Evolutionary conservation across 1,140 invertebrate species (phyloP), one percentile per base, ranked within the genome.

Genomic region (Sarcophaga bullata): DNA sequence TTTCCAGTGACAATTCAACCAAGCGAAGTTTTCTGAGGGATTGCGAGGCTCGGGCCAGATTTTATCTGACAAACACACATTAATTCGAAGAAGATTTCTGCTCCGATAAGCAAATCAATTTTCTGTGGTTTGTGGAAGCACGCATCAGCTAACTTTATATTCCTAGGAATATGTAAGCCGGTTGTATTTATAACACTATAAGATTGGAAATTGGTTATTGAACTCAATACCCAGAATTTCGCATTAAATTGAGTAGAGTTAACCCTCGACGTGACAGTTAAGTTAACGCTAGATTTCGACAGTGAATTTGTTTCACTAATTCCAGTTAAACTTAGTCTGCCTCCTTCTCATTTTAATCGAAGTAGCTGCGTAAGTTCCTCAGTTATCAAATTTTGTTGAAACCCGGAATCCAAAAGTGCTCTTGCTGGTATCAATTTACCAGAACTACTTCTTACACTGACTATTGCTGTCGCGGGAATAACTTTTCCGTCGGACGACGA

Each of bases 31-130:
- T 83, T 83, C 47, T 83, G 82, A 10, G 81, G 48, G 7, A 75
- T 46, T 8, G 58, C 80, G 8, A 50, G 46, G 8, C n/a, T 8
- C 5, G n/a, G 19, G 15, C 48, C 76, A 46, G 80, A 48, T 6
- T n/a, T 9, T 49, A 81, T 83, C 52, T 81, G 47, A 17, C 82
- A 80, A 11, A 75, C 72, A 9, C 3, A 83, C 15, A 83, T 13
- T 4, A 83, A 25, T 3, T 80, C 47, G 80, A 80, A 83, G 19
- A 83, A 83, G 6, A 17, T 11, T 13, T 48, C 73, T 13, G 76
- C 82, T 49, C 82, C 82, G 15, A 80, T n/a, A n/a, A 82, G 46
- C 6, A 82, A 19, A 46, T 82, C 81, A n/a, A 82, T 82, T 78
- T 58, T 75, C 76, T 19, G 72, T 5, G 72, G 48, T 9, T 37